Conservation (phyloP, 2,888 invertebrate genomes). For the Salticus scenicus region DNA sequence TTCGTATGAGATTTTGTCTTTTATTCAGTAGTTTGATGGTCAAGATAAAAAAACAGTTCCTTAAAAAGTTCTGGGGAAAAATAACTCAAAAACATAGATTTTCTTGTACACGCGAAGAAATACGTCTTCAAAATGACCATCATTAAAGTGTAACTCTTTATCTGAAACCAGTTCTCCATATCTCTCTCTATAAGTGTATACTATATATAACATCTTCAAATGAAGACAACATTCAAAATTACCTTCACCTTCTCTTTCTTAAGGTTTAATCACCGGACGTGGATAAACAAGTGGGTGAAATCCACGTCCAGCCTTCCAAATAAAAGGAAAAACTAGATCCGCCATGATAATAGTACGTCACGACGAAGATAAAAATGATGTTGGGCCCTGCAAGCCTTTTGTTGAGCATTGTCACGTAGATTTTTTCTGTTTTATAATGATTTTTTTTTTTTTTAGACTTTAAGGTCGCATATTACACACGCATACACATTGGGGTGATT, state of each 20-base stretch:
- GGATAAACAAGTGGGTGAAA: conserved; percentile 47
- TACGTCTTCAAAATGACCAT: conserved; percentile 30
- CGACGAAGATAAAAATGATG: conserved; percentile 32
- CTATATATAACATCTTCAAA: no score
- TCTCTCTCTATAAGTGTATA: no score
- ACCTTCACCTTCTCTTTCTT: conserved; percentile 2
- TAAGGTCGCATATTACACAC: conserved; percentile 43
- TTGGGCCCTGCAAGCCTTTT: conserved; percentile 13
- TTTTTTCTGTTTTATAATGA: conserved; percentile 20
- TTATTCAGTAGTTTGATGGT: no score
- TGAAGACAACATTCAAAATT: background rate
- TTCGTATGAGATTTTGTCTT: no score
- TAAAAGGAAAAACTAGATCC: conserved; percentile 43
- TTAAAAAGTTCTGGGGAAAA: no score
- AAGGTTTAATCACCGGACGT: conserved; percentile 55
- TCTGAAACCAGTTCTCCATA: conserved; percentile 26
- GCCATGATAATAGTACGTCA: conserved; percentile 20
- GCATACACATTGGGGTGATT: conserved; percentile 6
- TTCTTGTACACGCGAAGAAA: no score
- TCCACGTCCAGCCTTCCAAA: conserved; percentile 51
- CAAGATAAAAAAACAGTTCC: no score
- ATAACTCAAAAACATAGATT: no score
- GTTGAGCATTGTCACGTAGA: conserved; percentile 46
- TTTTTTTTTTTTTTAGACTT: conserved; percentile 15
- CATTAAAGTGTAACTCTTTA: conserved; percentile 45